Conservation (phyloP, 2,113 vertebrate species). For the Galbula dea region DNA sequence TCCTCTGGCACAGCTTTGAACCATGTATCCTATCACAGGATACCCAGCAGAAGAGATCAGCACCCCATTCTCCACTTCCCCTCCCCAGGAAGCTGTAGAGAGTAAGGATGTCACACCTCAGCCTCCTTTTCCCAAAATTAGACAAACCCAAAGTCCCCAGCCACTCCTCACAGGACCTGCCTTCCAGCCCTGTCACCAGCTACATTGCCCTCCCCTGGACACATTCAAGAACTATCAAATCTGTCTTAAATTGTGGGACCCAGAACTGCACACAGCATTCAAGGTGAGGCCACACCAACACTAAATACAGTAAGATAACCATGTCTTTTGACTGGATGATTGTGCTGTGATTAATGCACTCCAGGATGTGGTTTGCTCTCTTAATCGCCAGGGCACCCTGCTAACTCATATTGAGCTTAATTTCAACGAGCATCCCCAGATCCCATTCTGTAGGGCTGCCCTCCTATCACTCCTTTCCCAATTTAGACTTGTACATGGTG, state of each 20-base stretch:
- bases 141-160: not conserved
- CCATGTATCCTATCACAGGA: not conserved
- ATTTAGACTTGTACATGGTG: rapidly evolving
- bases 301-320: not conserved
- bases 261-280: not conserved
- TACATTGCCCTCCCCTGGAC: not conserved
- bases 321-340: not conserved
- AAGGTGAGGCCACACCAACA: not conserved
- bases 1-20: not conserved
- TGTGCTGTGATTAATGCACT: too few relatives aligned
- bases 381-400: not conserved
- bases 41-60: not conserved
- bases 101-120: not conserved
- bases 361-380: not conserved
- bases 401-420: not conserved
- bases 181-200: not conserved
- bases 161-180: not conserved
- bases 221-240: not conserved
- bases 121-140: not conserved
- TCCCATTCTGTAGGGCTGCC: not conserved
- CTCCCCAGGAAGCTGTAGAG: not conserved
- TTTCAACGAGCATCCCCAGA: not conserved
- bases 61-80: not conserved
- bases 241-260: not conserved
- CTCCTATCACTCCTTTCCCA: not conserved